Conservation (phyloP, 2,113 vertebrate genomes). For the Hemiprocne comata region DNA sequence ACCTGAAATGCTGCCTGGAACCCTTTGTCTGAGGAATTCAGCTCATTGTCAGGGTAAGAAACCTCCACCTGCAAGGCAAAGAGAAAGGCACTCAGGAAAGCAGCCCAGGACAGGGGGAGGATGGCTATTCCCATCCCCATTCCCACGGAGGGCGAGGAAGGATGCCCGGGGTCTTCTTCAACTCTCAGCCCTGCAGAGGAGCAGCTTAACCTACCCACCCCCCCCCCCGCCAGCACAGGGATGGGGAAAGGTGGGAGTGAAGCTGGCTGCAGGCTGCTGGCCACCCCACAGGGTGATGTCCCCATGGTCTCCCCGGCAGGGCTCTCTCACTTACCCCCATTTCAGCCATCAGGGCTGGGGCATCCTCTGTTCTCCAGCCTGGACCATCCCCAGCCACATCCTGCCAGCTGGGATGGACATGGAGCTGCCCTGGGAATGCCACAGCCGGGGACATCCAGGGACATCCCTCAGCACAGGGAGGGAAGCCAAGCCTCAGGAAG, state of each 20-base stretch:
- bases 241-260: no score
- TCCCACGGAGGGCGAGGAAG: accelerated
- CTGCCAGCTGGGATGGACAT: not conserved
- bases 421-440: accelerated
- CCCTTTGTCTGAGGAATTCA: constrained; percentile 64
- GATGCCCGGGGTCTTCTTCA: accelerated
- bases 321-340: not conserved
- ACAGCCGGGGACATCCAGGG: accelerated
- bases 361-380: not conserved
- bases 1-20: constrained; percentile 39
- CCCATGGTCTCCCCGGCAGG: accelerated
- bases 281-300: not conserved
- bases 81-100: not conserved
- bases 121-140: accelerated
- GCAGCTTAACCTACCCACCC: not conserved
- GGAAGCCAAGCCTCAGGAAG: not conserved
- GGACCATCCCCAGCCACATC: not conserved
- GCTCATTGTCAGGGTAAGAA: constrained; percentile 50
- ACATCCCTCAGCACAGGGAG: accelerated
- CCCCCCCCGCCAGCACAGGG: not conserved
- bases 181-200: not conserved
- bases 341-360: accelerated
- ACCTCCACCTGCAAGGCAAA: constrained; percentile 75
- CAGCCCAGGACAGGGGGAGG: accelerated
- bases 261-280: no score